Evolutionary conservation across 2,888 invertebrate species (phyloP), one percentile per base, ranked within the genome.

Genomic region (Cheilosia vulpina): DNA sequence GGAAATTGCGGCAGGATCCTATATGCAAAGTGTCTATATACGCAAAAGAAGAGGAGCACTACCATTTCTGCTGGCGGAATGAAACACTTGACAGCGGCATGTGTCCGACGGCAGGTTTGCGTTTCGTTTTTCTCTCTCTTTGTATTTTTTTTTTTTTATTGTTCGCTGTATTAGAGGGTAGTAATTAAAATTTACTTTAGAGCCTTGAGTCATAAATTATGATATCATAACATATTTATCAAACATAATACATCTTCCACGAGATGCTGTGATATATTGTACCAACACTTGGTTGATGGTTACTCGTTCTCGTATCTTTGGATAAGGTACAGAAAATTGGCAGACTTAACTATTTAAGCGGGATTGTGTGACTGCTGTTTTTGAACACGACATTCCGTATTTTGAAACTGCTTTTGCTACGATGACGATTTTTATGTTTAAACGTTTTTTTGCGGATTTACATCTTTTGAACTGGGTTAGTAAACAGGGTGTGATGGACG

Each of bases 131-230:
- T 6, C 24, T 27, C 6, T 34, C 38, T 4, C 11, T 50, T 45
- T 17, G 31, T 2, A 65, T 17, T 50, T 58, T 31, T n/a, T 19
- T 60, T 66, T 50, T 41, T 19, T n/a, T 2, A 21, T 63, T 58
- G 60, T 57, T 38, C 73, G 55, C 79, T 60, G 21, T 53, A 47
- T 80, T 76, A 80, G 76, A 85, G 41, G 81, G 81, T 85, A 85
- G 85, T 81, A 85, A 85, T 85, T 85, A 85, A 85, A 85, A 85
- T 85, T 85, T 81, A 77, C 81, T 81, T 85, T 85, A 68, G 68
- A 85, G 60, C 85, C 81, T 60, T 31, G 34, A 60, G 85, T 77
- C 71, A 81, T 81, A 85, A 85, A 77, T 81, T 85, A 83, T 79
- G 79, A 79, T 83, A 83, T 83, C 78, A 79, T 79, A 73, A 79